Evolutionary conservation across 2,113 vertebrate species (phyloP), one percentile per base, ranked within the genome.

Genomic region (Vicugna pacos): DNA sequence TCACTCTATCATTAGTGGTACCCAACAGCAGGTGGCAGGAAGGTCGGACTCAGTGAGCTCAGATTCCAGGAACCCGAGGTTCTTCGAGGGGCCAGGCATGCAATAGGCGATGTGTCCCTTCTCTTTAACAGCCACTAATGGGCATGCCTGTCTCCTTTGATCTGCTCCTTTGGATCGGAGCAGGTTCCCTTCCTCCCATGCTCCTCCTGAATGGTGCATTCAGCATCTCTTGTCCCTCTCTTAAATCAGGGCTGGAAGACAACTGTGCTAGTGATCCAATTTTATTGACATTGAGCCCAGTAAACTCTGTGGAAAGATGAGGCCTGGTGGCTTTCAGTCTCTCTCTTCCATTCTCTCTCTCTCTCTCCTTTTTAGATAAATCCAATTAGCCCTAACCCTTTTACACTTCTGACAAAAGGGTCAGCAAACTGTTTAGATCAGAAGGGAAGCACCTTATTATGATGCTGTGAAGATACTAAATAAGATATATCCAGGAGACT

Each of bases 251-350:
- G 56, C 72, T 82, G 54, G 58, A 91, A 65, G 19, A 91, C 56
- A 77, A 89, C 30, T 64, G 58, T 84, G 46, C 52, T 30, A 38
- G 28, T 75, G 56, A 79, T 67, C 50, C 38, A 86, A 14, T 95
- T 95, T 91, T 94, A 91, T 16, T 91, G 60, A 85, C 26, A 95
- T 26, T 79, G 60, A 75, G 56, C 38, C 58, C n/a, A 81, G 77
- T 46, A 38, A 91, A 81, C 17, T 48, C 24, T 92, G 79, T 48
- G 89, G 35, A 48, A 38, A 46, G 48, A 32, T 42, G 32, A 58
- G 48, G 17, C 26, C 58, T 84, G 62, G 15, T 15, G 93, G 70
- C 46, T 42, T 87, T 72, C 77, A 28, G 64, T 82, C 50, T 76
- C 60, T 93, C 20, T 81, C 24, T 84, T 30, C n/a, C 62, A 87